phyloP scores from a whole-genome alignment of 1,140 invertebrate genomes.

The Probaryconus sp. region DNA sequence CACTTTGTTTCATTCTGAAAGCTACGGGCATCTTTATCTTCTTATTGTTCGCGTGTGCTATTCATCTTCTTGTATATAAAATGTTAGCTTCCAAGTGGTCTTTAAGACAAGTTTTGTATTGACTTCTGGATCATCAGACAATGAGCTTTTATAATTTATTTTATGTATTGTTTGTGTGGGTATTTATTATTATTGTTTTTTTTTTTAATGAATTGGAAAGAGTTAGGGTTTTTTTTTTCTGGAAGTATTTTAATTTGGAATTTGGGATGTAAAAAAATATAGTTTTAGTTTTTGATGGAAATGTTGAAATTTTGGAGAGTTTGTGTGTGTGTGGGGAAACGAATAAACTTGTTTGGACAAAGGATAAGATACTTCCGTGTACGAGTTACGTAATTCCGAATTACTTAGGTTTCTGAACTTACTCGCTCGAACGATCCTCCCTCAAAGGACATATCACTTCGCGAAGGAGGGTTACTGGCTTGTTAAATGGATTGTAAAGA shows the following conservation, averaged over 20 bases:
- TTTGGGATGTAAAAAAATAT: no score
- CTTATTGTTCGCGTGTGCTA: slow-evolving; percentile 19
- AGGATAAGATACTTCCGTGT: slow-evolving; percentile 31
- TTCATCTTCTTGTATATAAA: slow-evolving; percentile 17
- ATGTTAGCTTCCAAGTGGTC: slow-evolving; percentile 12
- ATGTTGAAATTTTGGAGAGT: not conserved
- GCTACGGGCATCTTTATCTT: slow-evolving; percentile 18
- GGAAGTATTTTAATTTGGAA: no score
- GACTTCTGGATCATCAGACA: not conserved
- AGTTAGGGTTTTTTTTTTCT: no score
- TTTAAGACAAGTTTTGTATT: slow-evolving; percentile 17
- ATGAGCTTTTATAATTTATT: slow-evolving; percentile 27
- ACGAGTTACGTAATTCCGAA: slow-evolving; percentile 49
- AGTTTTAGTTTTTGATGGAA: no score
- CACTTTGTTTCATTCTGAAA: slow-evolving; percentile 35
- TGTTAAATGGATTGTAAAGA: slow-evolving; percentile 65
- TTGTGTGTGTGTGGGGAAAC: slow-evolving; percentile 37
- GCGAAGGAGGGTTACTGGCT: slow-evolving; percentile 46
- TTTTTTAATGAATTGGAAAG: no score
- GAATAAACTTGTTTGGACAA: no score
- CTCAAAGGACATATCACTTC: slow-evolving; percentile 53
- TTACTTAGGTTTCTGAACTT: slow-evolving; percentile 23
- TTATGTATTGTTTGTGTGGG: not conserved
- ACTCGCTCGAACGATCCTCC: slow-evolving; percentile 5
- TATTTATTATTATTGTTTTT: no score